Evolutionary conservation across 2,888 invertebrate species (phyloP), one percentile per base, ranked within the genome.

Genomic region (Xanthorhoe spadicearia): DNA sequence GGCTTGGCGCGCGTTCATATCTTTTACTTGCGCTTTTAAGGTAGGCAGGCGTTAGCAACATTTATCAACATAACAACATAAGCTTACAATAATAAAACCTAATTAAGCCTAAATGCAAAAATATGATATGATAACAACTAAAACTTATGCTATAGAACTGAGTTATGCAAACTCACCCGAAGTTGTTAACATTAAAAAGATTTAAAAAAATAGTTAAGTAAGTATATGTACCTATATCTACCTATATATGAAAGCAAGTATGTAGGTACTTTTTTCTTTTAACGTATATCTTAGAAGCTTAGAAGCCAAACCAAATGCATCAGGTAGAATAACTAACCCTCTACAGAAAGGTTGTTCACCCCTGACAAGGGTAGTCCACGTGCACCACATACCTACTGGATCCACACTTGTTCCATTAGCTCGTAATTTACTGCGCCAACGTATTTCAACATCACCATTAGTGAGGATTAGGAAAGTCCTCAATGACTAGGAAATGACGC

Each of bases 381-480:
- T 85, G 86, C 68, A 68, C 17, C 57, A 32, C 68, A 61, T 51
- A 57, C 68, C 68, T 61, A 53, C 59, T 48, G 9, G 63, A 9
- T 62, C 77, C 82, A 84, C 83, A 83, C 88, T 90, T 88, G 89
- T 87, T 73, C 82, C 84, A 85, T 83, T 84, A 83, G 82, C 76
- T 81, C 77, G 75, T 86, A 84, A 88, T 87, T 87, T 86, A 86
- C 82, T 79, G 77, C 76, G 66, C 70, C 64, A 76, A 73, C 84
- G 86, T 84, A 86, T 87, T 83, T 90, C 87, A 88, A 86, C 85
- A 81, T 76, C 77, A 78, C 80, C 87, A 91, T 92, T 91, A 91
- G 85, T 74, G 73, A 76, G 87, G 90, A 86, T 90, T 89, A 90
- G 76, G 85, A 86, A 85, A 85, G 84, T 77, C 82, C 75, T 72